Percentiles rank a stretch among this genome's conserved stretches.
These are phyloP conservation scores for Chelonus insularis DNA, from an alignment of 1,140 invertebrate species.

Conservation along the genomic window DNA sequence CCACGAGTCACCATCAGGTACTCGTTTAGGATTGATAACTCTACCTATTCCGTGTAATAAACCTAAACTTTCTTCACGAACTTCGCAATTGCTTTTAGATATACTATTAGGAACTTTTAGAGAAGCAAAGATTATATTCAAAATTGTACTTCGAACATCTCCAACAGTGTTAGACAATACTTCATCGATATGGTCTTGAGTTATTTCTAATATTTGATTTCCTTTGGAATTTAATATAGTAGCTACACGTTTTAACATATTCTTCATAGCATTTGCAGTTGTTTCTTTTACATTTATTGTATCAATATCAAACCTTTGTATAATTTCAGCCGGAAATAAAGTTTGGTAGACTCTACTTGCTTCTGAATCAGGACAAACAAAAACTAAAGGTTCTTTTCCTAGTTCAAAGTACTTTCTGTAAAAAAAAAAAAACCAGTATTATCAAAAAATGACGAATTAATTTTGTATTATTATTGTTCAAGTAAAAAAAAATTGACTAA, in stretches of 20 bases:
- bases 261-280: constrained; percentile 67
- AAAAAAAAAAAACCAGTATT: too few species aligned
- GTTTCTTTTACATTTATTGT: constrained; percentile 70
- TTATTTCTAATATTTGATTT: constrained; percentile 61
- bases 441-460: too few species aligned
- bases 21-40: constrained; percentile 73
- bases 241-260: constrained; percentile 66
- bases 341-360: constrained; percentile 63
- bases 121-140: constrained; percentile 72
- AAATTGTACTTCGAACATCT: constrained; percentile 70
- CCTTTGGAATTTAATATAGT: constrained; percentile 59
- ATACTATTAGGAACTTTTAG: constrained; percentile 56
- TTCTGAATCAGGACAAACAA: constrained; percentile 70
- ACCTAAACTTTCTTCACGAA: constrained; percentile 69
- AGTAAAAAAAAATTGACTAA: constrained; percentile 52
- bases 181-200: constrained; percentile 65
- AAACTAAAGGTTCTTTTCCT: constrained; percentile 70
- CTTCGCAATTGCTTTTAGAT: constrained; percentile 44
- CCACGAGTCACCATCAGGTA: constrained; percentile 34
- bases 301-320: constrained; percentile 64
- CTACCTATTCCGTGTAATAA: constrained; percentile 75
- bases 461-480: too few species aligned
- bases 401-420: constrained; percentile 65
- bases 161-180: constrained; percentile 70
- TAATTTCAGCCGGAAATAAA: constrained; percentile 66